A percentile compares a stretch with the other conserved stretches of the same genome.
These are phyloP conservation scores for Semotilus atromaculatus DNA, from an alignment of 2,797 vertebrate species.

Conservation along the genomic window DNA sequence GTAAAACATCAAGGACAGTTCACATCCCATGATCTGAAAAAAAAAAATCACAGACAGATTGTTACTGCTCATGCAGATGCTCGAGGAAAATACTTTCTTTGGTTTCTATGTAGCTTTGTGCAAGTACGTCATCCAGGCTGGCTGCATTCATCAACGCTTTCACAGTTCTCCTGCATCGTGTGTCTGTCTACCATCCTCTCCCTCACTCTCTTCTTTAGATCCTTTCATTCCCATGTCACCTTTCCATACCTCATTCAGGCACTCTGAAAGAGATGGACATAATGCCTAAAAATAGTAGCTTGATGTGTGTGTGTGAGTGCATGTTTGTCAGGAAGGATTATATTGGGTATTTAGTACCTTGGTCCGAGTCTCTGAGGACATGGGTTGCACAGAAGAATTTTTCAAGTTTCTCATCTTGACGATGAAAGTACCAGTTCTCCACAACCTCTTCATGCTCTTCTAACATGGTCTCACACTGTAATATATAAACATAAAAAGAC, in stretches of 20 bases:
- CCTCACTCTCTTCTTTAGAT: slow-evolving; percentile 39
- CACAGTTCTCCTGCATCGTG: slow-evolving; percentile 77
- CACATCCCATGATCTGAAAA: neutral
- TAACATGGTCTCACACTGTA: slow-evolving; percentile 88
- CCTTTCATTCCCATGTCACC: slow-evolving; percentile 68
- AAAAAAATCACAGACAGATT: too few species aligned
- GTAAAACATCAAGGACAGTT: neutral
- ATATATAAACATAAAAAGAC: slow-evolving; percentile 21
- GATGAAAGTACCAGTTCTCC: slow-evolving; percentile 89
- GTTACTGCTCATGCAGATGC: neutral
- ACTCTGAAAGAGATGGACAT: slow-evolving; percentile 70
- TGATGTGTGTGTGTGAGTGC: neutral
- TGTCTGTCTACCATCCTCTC: neutral
- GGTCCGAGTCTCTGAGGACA: slow-evolving; percentile 76
- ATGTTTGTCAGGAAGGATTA: neutral
- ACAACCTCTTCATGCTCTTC: slow-evolving; percentile 85
- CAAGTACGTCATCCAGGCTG: neutral
- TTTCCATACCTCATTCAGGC: slow-evolving; percentile 86
- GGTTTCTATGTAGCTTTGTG: slow-evolving; percentile 10
- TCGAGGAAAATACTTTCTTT: neutral
- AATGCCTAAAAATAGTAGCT: neutral
- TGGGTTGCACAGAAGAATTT: slow-evolving; percentile 82
- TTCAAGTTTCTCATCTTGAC: slow-evolving; percentile 84
- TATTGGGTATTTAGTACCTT: slow-evolving; percentile 65
- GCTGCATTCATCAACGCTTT: slow-evolving; percentile 8